These are phyloP conservation scores for Pandemis heparana DNA, from an alignment of 2,888 invertebrate genomes.

Conservation along the genomic window DNA sequence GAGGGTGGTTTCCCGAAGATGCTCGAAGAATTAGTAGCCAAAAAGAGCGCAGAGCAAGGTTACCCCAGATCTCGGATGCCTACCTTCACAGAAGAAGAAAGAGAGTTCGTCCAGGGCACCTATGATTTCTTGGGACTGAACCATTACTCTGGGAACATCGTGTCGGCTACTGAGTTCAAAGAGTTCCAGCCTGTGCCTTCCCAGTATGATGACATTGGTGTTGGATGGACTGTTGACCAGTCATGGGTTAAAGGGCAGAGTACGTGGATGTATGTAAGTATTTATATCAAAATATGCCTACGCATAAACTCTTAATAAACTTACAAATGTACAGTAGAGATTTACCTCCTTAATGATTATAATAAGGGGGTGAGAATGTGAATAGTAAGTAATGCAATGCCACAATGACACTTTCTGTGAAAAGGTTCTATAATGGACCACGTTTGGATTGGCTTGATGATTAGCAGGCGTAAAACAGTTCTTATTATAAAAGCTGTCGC, in stretches of 20 bases:
- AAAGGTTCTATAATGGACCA: too few species aligned
- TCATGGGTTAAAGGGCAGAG: constrained; percentile 29
- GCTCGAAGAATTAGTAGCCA: constrained; percentile 72
- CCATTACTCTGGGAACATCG: constrained; percentile 84
- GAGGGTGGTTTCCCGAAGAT: constrained; percentile 84
- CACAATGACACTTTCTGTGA: too few species aligned
- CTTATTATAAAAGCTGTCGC: too few species aligned
- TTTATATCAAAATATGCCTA: too few species aligned
- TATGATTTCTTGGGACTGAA: constrained; percentile 86
- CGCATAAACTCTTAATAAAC: too few species aligned
- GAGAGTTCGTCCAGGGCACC: constrained; percentile 59
- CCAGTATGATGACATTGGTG: constrained; percentile 22
- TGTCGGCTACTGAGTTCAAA: constrained; percentile 57
- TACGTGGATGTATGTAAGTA: constrained; percentile 49
- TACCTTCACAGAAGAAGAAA: constrained; percentile 73
- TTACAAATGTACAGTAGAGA: too few species aligned
- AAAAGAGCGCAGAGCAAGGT: constrained; percentile 74
- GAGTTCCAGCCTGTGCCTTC: constrained; percentile 10
- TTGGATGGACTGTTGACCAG: constrained; percentile 47
- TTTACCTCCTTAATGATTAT: too few species aligned
- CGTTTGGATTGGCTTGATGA: too few species aligned
- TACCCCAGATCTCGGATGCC: constrained; percentile 74
- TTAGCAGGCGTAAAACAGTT: too few species aligned
- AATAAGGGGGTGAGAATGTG: too few species aligned
- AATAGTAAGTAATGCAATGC: too few species aligned